phyloP scores from a whole-genome alignment of 2,797 vertebrate genomes.

The Scolopax rusticola region DNA sequence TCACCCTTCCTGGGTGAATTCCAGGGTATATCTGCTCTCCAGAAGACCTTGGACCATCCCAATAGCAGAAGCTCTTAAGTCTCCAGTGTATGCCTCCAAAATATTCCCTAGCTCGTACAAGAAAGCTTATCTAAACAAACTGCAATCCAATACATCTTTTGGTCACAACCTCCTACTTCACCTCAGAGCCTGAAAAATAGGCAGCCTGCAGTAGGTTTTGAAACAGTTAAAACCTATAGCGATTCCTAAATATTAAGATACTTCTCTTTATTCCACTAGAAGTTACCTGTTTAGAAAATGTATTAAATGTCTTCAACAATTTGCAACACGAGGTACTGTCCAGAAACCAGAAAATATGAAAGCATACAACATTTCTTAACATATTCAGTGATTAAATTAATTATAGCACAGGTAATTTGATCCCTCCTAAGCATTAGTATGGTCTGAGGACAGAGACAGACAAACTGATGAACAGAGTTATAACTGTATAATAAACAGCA shows the following conservation, averaged over 20 bases:
- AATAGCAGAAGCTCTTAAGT: neutral
- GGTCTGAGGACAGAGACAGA: neutral
- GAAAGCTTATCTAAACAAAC: neutral
- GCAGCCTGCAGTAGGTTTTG: neutral
- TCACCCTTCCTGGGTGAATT: neutral
- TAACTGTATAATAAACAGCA: neutral
- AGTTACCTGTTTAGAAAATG: neutral
- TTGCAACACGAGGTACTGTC: neutral
- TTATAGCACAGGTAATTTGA: neutral
- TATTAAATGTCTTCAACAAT: neutral
- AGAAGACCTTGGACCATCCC: neutral
- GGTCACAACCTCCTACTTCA: neutral
- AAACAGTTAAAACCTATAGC: neutral
- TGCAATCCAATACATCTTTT: neutral
- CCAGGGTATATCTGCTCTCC: neutral
- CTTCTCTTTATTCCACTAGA: neutral
- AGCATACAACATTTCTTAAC: neutral
- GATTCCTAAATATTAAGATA: neutral
- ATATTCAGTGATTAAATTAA: neutral
- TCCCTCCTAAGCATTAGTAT: neutral
- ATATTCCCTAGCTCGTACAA: neutral
- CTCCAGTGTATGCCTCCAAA: neutral
- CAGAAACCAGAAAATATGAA: neutral
- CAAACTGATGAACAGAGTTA: neutral
- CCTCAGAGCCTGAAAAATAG: neutral